Evolutionary conservation across 2,113 vertebrate genomes (phyloP), one percentile per base, ranked within the genome.

Genomic region (Poeciliopsis retropinna): DNA sequence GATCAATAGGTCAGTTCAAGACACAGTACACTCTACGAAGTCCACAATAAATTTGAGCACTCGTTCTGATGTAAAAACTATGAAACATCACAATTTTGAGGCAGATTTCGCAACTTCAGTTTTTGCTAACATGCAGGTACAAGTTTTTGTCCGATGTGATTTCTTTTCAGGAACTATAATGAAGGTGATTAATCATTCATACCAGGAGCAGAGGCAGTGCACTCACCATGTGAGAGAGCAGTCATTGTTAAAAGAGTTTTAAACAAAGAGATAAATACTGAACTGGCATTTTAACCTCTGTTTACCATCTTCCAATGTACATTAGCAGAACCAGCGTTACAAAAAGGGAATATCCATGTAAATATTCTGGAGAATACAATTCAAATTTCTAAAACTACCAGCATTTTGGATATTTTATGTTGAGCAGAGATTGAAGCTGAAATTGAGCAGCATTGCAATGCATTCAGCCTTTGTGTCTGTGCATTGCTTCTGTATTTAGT

Each of bases 1-100:
- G 64, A 70, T 65, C n/a, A 76, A 70, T 57, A 79, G 37, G 57
- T 10, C 9, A 51, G 12, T 47, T 27, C 8, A 28, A 71, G 15
- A 54, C n/a, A 51, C 19, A 76, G 79, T 63, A 30, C 37, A 13
- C 28, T 5, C 3, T 31, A 10, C 31, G 25, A 62, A 54, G 29
- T 22, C 3, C 34, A 64, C 67, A 14, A 7, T 29, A 44, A 9
- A 62, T 31, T 67, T 44, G 13, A 57, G 51, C 25, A n/a, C 22
- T 3, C 22, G 10, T 25, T 57, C 51, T 47, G 25, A 57, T 10
- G 3, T 22, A n/a, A 6, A 57, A 25, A 57, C 8, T 25, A n/a
- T n/a, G 25, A 25, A 57, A 57, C 19, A n/a, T 10, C 25, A 10
- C 6, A 57, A 3, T 57, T 57, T 57, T 57, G 25, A n/a, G 51